A percentile compares a stretch with the other conserved stretches of the same genome.
phyloP scores from a whole-genome alignment of 64 coral and sea anemone species.

The Hydrozoanthus tunicans region DNA sequence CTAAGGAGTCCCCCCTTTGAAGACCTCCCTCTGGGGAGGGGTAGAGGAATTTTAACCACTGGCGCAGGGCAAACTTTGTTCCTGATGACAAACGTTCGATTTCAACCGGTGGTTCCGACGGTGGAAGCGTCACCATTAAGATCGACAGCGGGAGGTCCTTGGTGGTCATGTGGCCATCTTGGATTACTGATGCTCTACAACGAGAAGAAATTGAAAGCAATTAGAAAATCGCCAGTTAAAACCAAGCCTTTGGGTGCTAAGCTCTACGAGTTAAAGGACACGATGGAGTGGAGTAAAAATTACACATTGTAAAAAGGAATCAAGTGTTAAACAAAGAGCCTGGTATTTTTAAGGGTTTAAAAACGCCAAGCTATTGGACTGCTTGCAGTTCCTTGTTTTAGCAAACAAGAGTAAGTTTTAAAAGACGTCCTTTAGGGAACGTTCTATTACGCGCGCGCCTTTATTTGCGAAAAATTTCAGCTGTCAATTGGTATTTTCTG shows the following conservation, averaged over 20 bases:
- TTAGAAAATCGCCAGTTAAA: background rate
- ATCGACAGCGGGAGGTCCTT: conserved; percentile 79
- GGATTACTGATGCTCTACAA: conserved; percentile 65
- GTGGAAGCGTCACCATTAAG: conserved; percentile 82
- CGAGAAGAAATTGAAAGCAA: background rate
- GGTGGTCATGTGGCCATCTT: conserved; percentile 46
- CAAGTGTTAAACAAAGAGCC: no score
- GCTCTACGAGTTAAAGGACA: background rate
- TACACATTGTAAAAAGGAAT: no score
- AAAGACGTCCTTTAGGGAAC: no score
- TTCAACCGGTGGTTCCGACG: conserved; percentile 3
- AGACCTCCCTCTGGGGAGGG: background rate
- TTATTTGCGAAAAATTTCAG: no score
- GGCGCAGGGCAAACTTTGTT: conserved; percentile 84
- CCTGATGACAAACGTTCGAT: conserved; percentile 82
- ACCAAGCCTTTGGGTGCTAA: background rate
- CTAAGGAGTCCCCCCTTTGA: background rate
- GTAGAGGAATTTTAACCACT: conserved; percentile 73
- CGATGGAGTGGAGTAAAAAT: no score
- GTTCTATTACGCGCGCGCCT: no score
- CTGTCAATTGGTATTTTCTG: no score
- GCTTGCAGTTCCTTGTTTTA: no score
- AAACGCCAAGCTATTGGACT: no score
- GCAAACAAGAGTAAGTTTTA: no score
- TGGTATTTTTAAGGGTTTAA: no score